phyloP scores from a whole-genome alignment of 2,113 vertebrate genomes.

The Eolophus roseicapilla region DNA sequence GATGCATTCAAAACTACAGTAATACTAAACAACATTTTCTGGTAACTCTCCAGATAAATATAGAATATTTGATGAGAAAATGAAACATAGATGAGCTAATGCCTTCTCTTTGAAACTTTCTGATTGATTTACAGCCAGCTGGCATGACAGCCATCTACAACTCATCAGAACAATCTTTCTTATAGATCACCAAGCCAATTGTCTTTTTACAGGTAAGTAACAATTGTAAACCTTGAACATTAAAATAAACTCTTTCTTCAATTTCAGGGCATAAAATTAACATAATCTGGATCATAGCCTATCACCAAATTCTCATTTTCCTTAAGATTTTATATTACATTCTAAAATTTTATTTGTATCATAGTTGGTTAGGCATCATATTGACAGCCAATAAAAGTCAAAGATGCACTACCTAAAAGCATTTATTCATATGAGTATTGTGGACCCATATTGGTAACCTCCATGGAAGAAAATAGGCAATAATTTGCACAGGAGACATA shows the following conservation, averaged over 20 bases:
- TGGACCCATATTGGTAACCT: not conserved
- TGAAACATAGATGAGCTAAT: not conserved
- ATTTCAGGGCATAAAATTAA: not conserved
- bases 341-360: not conserved
- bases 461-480: not conserved
- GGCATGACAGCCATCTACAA: not conserved
- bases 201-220: not conserved
- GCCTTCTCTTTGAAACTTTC: not conserved
- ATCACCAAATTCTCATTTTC: not conserved
- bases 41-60: not conserved
- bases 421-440: not conserved
- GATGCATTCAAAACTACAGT: not conserved
- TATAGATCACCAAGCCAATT: not conserved
- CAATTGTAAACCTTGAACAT: not conserved
- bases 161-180: not conserved
- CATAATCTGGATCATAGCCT: not conserved
- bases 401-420: not conserved
- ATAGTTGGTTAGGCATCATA: not conserved
- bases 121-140: not conserved
- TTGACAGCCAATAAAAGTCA: not conserved
- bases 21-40: not conserved
- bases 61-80: not conserved
- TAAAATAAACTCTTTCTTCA: not conserved
- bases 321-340: not conserved
- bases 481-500: not conserved